Percentiles rank a stretch among this genome's conserved stretches.
phyloP scores from a whole-genome alignment of 2,113 vertebrate genomes.

The Epinephelus moara region DNA sequence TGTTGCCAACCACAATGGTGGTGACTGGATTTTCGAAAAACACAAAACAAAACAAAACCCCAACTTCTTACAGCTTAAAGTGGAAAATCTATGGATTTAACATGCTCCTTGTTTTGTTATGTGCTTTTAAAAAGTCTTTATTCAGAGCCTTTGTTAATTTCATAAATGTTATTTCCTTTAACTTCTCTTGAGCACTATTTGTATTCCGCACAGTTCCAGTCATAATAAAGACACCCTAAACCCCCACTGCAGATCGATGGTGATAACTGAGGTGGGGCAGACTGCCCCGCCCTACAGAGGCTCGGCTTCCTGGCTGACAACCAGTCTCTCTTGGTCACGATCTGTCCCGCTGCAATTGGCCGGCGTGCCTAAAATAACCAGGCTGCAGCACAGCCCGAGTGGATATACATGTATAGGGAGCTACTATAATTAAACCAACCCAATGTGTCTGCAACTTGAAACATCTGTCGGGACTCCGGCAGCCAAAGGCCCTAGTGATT shows the following conservation, averaged over 20 bases:
- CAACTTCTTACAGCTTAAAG: too few species aligned
- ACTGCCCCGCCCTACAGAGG: conserved; percentile 50
- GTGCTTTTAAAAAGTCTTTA: too few species aligned
- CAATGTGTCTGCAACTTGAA: conserved; percentile 71
- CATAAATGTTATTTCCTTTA: neutral
- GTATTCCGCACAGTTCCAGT: neutral
- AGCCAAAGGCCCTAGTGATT: conserved; percentile 70
- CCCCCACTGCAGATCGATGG: conserved; percentile 35
- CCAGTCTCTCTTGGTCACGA: conserved; percentile 72
- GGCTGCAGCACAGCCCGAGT: conserved; percentile 47
- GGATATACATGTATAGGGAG: conserved; percentile 66
- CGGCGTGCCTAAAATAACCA: conserved; percentile 69
- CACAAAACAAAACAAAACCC: too few species aligned
- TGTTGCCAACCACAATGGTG: too few species aligned
- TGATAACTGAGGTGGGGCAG: conserved; percentile 38
- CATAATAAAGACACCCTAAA: conserved; percentile 37
- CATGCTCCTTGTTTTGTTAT: too few species aligned
- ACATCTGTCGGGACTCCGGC: conserved; percentile 71
- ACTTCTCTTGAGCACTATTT: neutral
- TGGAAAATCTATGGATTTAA: too few species aligned
- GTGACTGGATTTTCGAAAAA: too few species aligned
- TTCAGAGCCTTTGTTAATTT: neutral
- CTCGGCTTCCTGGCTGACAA: conserved; percentile 68
- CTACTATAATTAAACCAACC: conserved; percentile 79
- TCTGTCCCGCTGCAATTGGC: conserved; percentile 62